Conservation (phyloP, 1,140 invertebrate genomes). For the Sycophila sp. region DNA sequence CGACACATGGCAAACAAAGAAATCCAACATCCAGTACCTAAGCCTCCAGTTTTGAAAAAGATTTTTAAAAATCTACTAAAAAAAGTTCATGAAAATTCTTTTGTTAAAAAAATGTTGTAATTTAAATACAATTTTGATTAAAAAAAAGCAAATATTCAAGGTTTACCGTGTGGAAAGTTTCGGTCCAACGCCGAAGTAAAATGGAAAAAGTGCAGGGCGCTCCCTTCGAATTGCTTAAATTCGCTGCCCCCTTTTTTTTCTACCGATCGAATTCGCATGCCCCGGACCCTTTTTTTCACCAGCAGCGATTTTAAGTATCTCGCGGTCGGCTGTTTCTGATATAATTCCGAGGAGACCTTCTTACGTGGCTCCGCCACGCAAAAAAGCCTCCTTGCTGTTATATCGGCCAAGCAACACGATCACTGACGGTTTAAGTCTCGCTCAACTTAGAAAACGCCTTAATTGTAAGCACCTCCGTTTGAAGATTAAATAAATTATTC, state of each 20-base stretch:
- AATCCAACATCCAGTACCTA: too few relatives aligned
- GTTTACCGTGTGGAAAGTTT: not conserved
- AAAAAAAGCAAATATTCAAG: not conserved
- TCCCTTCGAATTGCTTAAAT: conserved; percentile 25
- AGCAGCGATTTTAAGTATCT: conserved; percentile 28
- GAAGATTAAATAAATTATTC: not conserved
- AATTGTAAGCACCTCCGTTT: not conserved
- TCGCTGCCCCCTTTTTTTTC: conserved; percentile 16
- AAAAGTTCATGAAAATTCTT: too few relatives aligned
- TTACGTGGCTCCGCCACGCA: conserved; percentile 14
- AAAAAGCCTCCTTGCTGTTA: conserved; percentile 26
- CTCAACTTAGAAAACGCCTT: conserved; percentile 28
- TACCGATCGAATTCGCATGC: too few relatives aligned
- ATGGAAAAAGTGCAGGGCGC: not conserved
- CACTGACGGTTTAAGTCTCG: conserved; percentile 1
- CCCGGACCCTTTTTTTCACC: too few relatives aligned
- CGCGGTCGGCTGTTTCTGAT: conserved; percentile 4
- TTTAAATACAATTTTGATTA: too few relatives aligned
- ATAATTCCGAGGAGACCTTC: conserved; percentile 26
- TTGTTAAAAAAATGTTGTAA: too few relatives aligned
- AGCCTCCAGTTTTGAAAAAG: too few relatives aligned
- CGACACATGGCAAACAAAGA: not conserved
- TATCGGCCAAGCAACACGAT: conserved; percentile 8
- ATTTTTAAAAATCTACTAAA: too few relatives aligned
- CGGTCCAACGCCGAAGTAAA: not conserved